phyloP scores from a whole-genome alignment of 2,888 invertebrate species.

The Empis livida region DNA sequence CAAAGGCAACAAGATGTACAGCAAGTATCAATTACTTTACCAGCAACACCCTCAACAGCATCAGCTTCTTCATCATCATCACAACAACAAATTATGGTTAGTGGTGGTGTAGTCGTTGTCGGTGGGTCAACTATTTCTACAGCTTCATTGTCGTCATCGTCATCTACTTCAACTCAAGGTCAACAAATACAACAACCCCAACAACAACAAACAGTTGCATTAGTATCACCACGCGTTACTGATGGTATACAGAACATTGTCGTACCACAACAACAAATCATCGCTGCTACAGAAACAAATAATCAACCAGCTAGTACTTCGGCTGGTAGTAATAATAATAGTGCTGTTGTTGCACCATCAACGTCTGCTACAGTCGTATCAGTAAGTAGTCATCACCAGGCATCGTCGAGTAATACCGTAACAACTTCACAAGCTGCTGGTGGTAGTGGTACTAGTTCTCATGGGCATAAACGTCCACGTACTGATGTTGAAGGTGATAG shows the following conservation, averaged over 20 bases:
- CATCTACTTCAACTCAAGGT: neutral
- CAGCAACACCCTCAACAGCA: neutral
- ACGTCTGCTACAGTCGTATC: conserved; percentile 24
- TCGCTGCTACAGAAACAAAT: conserved; percentile 24
- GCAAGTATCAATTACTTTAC: conserved; percentile 20
- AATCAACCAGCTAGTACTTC: conserved; percentile 35
- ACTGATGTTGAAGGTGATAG: conserved; percentile 42
- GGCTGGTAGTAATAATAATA: conserved; percentile 16
- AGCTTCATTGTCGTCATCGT: conserved; percentile 13
- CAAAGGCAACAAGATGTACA: conserved; percentile 31
- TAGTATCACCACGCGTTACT: conserved; percentile 57
- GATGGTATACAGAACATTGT: conserved; percentile 39
- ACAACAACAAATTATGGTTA: conserved; percentile 18
- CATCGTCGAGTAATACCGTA: conserved; percentile 51
- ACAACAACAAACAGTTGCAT: conserved; percentile 51
- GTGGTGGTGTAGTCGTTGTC: conserved; percentile 23
- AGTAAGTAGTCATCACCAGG: conserved; percentile 36
- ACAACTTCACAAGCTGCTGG: conserved; percentile 48
- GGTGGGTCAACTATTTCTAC: conserved; percentile 14
- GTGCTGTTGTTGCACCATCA: conserved; percentile 10
- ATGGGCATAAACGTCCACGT: conserved; percentile 45
- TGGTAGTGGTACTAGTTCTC: conserved; percentile 17
- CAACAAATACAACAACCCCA: conserved; percentile 5
- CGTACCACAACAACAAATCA: conserved; percentile 15
- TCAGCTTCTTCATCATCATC: conserved; percentile 4